Conservation (phyloP, 2,113 vertebrate species). For the Oophaga pumilio region DNA sequence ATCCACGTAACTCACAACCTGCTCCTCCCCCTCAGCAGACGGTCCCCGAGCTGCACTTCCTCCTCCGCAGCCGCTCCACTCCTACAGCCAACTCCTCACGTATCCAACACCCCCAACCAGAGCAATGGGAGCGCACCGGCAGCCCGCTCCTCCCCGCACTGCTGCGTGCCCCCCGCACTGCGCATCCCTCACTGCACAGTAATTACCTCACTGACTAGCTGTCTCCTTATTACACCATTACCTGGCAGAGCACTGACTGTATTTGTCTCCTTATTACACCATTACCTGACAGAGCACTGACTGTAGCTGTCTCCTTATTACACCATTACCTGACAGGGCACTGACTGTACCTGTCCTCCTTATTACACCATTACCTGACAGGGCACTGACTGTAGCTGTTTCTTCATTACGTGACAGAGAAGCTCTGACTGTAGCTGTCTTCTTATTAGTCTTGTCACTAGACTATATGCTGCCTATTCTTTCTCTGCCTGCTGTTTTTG, state of each 20-base stretch:
- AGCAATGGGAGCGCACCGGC: neutral
- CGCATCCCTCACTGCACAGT: neutral
- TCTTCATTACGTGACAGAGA: neutral
- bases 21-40: neutral
- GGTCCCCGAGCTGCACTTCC: neutral
- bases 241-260: neutral
- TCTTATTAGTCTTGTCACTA: no score
- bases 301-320: neutral
- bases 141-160: neutral
- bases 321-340: neutral
- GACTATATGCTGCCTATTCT: no score
- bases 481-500: no score
- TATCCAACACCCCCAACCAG: neutral
- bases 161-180: no score
- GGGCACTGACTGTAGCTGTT: neutral
- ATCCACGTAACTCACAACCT: constrained; percentile 8
- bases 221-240: neutral
- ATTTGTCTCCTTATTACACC: neutral
- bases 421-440: neutral
- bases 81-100: neutral
- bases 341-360: neutral
- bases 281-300: neutral
- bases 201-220: neutral
- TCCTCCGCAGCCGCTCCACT: neutral
- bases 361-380: neutral